Base-by-base conservation (phyloP, 2,113 vertebrate species). In the Cygnus atratus region DNA sequence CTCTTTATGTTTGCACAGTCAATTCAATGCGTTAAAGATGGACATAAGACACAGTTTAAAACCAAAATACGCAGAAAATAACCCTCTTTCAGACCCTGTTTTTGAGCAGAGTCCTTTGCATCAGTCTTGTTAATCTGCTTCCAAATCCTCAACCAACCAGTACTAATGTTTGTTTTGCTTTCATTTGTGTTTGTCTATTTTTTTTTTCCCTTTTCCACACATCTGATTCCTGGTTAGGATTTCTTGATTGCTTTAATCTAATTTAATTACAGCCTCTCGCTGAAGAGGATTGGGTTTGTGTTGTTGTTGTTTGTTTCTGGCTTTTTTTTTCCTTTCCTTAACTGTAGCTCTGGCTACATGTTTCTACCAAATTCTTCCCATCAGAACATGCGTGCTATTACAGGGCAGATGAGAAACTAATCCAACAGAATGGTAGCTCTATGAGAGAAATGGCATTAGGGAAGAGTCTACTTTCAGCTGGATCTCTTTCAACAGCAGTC, bases 121-220 rank as follows among this genome's bases (percentile, higher is more conserved):
- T 52, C 1, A 1, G 26, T 21, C 55, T 86, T 80, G 5, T 65
- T 86, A 83, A 76, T 37, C 22, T 65, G 16, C 11, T 83, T 62
- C 35, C 41, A 70, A 86, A 74, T 58, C 44, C 29, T 77, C 50
- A 74, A 9, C 10, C 35, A 72, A 33, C 5, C 19, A 48, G 20
- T 48, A 19, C 8, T 33, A 18, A 44, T 48, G 9, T 29, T 52
- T 75, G 28, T 6, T 83, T 78, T 67, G 11, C 8, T 63, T 88
- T 70, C 28, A 15, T 33, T 61, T 39, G 14, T 44, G 26, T 54
- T 54, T 87, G 10, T 18, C 39, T 11, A 24, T 14, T 10, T 19
- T 6, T 10, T 17, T 44, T 44, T 15, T 44, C 9, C 20, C 19
- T 21, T 80, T 68, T 37, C 24, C 4, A 31, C 0, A 0, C 4